These are phyloP conservation scores for Macrophya annulata DNA, from an alignment of 2,888 invertebrate genomes.

Conservation along the genomic window DNA sequence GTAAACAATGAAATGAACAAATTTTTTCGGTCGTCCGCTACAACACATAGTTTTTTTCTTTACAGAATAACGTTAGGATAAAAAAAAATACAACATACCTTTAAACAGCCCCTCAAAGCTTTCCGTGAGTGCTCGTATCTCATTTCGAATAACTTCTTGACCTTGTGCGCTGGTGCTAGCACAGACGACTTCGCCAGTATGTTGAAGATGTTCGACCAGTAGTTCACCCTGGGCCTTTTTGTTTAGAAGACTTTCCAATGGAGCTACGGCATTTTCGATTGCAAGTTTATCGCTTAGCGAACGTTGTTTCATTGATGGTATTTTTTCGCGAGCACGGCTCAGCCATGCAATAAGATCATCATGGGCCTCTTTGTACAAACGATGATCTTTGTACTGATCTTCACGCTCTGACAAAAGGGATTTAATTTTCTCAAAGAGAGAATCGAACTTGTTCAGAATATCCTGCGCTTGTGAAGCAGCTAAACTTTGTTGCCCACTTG, in stretches of 20 bases:
- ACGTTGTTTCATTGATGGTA: slow-evolving; percentile 92
- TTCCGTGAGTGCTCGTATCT: slow-evolving; percentile 92
- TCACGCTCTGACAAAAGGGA: slow-evolving; percentile 88
- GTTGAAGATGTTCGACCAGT: slow-evolving; percentile 92
- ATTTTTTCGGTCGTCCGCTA: neutral
- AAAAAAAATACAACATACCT: slow-evolving; percentile 72
- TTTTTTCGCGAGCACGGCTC: slow-evolving; percentile 92
- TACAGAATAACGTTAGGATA: neutral
- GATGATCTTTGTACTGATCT: slow-evolving; percentile 93
- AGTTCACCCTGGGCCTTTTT: slow-evolving; percentile 96
- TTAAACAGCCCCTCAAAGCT: slow-evolving; percentile 92
- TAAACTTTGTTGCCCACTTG: slow-evolving; percentile 91
- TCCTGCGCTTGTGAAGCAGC: slow-evolving; percentile 92
- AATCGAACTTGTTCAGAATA: slow-evolving; percentile 92
- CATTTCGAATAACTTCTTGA: slow-evolving; percentile 90
- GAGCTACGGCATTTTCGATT: slow-evolving; percentile 93
- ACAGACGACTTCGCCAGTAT: slow-evolving; percentile 92
- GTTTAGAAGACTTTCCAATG: slow-evolving; percentile 92
- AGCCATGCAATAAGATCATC: slow-evolving; percentile 95
- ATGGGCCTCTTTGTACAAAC: slow-evolving; percentile 94
- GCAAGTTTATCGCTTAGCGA: slow-evolving; percentile 93
- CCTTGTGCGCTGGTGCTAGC: slow-evolving; percentile 92
- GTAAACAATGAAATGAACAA: neutral
- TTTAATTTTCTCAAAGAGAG: slow-evolving; percentile 88
- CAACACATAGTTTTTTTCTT: neutral